Evolutionary conservation across 2,113 vertebrate genomes (phyloP).

Genomic region (Aleadryas rufinucha): DNA sequence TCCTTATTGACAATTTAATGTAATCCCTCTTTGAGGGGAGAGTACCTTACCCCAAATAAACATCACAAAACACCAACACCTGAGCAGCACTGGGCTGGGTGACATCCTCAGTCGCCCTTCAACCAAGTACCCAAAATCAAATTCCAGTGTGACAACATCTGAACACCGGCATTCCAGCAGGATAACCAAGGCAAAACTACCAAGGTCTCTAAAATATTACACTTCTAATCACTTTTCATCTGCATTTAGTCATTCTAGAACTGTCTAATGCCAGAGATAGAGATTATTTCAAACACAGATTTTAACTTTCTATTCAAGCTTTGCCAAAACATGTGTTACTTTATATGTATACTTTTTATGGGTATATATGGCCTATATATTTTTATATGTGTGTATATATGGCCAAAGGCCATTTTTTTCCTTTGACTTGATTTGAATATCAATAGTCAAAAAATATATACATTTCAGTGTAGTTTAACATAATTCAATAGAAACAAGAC

Average conservation of each 20-base stretch:
- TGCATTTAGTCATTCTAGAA: not conserved
- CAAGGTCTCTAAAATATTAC: not conserved
- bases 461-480: not conserved
- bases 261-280: not conserved
- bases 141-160: not conserved
- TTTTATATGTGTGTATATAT: too few species aligned
- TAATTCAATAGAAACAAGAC: not conserved
- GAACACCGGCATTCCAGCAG: not conserved
- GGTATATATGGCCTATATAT: not conserved
- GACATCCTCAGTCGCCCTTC: not conserved
- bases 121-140: not conserved
- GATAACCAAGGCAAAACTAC: not conserved
- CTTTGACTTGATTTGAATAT: not conserved
- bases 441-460: not conserved
- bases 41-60: not conserved
- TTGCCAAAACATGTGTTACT: not conserved
- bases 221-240: not conserved
- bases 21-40: not conserved
- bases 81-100: not conserved
- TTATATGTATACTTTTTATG: not conserved
- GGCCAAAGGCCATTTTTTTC: not conserved
- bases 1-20: not conserved
- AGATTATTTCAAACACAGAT: not conserved
- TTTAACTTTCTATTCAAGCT: not conserved
- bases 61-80: not conserved